A percentile compares a stretch with the other conserved stretches of the same genome.
Evolutionary conservation across 2,113 vertebrate genomes (phyloP).

Genomic region (Vidua chalybeata): DNA sequence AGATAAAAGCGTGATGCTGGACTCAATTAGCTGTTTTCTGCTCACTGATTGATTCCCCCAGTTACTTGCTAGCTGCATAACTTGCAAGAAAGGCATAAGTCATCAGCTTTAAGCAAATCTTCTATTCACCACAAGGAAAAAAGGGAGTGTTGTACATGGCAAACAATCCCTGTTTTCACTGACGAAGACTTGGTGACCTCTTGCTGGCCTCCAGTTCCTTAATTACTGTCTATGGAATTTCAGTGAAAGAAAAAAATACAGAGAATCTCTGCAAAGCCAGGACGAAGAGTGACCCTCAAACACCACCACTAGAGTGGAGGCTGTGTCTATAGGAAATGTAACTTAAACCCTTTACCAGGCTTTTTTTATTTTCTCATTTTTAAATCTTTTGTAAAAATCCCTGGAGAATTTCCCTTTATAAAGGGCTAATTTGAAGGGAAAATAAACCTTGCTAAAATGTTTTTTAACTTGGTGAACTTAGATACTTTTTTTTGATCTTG

Average conservation of each 20-base stretch:
- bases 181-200: constrained; percentile 87
- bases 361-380: background rate
- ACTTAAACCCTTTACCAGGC: constrained; percentile 15
- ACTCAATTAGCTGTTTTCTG: constrained; percentile 79
- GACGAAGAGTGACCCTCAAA: constrained; percentile 65
- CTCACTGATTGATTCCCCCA: constrained; percentile 70
- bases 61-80: constrained; percentile 73
- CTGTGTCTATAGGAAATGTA: constrained; percentile 56
- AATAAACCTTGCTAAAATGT: constrained; percentile 49
- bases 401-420: background rate
- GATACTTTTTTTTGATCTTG: background rate
- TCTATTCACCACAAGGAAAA: constrained; percentile 87
- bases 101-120: constrained; percentile 84
- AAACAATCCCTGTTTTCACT: constrained; percentile 93
- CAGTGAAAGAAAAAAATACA: constrained; percentile 75
- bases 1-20: constrained; percentile 65
- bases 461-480: constrained; percentile 54
- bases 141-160: constrained; percentile 89
- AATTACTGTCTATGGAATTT: constrained; percentile 94
- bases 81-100: constrained; percentile 83
- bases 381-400: background rate
- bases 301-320: constrained; percentile 15
- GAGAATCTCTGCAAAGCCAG: constrained; percentile 70
- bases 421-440: constrained; percentile 48
- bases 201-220: constrained; percentile 88